These are phyloP conservation scores for Cheirogaleus medius DNA, from an alignment of 2,113 vertebrate genomes.

Conservation along the genomic window DNA sequence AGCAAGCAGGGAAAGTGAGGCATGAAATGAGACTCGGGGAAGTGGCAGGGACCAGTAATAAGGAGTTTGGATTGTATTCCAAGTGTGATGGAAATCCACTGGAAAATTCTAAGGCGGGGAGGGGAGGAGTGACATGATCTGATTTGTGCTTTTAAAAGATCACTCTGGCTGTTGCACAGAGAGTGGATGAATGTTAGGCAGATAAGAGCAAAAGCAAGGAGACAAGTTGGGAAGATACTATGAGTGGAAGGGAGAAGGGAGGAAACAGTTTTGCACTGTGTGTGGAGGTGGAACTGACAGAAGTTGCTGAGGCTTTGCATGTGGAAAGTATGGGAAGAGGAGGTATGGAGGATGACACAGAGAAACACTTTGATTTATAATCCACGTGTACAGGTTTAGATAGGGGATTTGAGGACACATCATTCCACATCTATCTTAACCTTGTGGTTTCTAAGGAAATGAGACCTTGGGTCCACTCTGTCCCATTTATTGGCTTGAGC, in stretches of 20 bases:
- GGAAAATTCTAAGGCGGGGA: not conserved
- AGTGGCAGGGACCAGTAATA: not conserved
- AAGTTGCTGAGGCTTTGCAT: not conserved
- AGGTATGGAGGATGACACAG: not conserved
- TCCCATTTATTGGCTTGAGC: not conserved
- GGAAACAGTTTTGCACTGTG: not conserved
- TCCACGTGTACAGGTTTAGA: not conserved
- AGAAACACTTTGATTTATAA: not conserved
- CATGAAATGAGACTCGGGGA: not conserved
- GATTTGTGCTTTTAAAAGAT: not conserved
- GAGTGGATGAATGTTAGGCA: not conserved
- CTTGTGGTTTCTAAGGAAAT: not conserved
- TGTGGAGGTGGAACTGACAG: not conserved
- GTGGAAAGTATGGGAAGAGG: not conserved
- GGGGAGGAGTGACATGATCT: not conserved
- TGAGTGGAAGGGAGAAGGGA: not conserved
- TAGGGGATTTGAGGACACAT: not conserved
- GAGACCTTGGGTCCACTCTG: not conserved
- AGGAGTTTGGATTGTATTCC: not conserved
- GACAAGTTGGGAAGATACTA: not conserved
- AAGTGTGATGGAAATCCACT: not conserved
- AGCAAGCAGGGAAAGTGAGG: not conserved
- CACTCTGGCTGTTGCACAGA: not conserved
- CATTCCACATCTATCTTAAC: not conserved
- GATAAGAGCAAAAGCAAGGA: not conserved